Evolutionary conservation across 2,113 vertebrate genomes (phyloP).

Genomic region (Oceanodroma tethys): DNA sequence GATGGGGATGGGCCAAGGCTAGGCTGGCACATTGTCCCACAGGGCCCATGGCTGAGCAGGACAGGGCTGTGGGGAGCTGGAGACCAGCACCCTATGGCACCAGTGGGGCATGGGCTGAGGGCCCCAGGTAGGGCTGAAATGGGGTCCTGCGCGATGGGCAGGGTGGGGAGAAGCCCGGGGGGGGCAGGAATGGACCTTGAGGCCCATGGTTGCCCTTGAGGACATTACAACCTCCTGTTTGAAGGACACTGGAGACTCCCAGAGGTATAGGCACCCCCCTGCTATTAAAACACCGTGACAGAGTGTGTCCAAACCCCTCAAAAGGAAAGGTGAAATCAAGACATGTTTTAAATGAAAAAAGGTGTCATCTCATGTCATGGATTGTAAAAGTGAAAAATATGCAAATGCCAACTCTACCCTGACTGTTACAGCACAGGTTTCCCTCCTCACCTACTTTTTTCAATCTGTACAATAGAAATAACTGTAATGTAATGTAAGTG

Average conservation of each 20-base stretch:
- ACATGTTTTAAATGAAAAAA: not conserved
- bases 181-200: not conserved
- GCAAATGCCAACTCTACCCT: not conserved
- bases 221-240: not conserved
- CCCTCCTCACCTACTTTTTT: not conserved
- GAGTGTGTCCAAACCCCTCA: not conserved
- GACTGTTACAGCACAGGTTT: not conserved
- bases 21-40: not conserved
- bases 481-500: not conserved
- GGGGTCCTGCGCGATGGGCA: not conserved
- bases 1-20: not conserved
- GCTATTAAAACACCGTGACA: not conserved
- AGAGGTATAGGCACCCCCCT: not conserved
- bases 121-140: not conserved
- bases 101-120: not conserved
- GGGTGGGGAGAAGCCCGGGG: not conserved
- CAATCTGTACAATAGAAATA: not conserved
- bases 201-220: not conserved
- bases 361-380: not conserved
- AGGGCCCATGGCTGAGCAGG: not conserved
- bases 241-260: not conserved
- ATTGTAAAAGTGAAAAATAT: not conserved
- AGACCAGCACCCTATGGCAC: not conserved
- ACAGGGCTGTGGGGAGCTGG: not conserved
- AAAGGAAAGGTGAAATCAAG: not conserved